A percentile compares a stretch with the other conserved stretches of the same genome.
Conservation (phyloP, 1,140 invertebrate genomes). For the Scaptomyza hsui region DNA sequence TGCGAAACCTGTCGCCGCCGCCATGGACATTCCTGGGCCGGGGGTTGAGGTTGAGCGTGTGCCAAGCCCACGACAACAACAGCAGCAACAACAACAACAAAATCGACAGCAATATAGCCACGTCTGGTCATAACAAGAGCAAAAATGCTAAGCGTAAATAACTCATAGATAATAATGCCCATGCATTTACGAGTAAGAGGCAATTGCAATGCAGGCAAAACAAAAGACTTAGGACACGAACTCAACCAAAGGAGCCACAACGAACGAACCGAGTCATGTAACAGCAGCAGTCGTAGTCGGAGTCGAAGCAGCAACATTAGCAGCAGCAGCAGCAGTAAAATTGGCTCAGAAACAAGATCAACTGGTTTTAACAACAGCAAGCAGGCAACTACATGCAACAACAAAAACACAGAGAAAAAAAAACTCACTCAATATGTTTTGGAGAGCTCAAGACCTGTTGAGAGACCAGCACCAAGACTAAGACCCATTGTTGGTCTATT, state of each 20-base stretch:
- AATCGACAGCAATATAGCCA: conserved; percentile 13
- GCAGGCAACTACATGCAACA: conserved; percentile 6
- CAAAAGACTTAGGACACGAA: conserved; percentile 81
- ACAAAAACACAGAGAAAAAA: conserved; percentile 19
- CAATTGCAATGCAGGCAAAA: conserved; percentile 65
- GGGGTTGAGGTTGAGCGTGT: conserved; percentile 63
- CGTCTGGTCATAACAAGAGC: conserved; percentile 69
- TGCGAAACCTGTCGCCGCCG: conserved; percentile 16
- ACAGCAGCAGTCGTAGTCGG: conserved; percentile 21
- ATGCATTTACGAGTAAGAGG: conserved; percentile 54
- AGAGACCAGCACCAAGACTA: conserved; percentile 25
- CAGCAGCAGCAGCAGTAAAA: conserved; percentile 39
- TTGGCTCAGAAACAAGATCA: conserved; percentile 74
- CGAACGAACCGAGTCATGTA: conserved; percentile 54
- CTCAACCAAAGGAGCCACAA: conserved; percentile 61
- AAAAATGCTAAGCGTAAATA: conserved; percentile 74
- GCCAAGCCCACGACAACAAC: conserved; percentile 69
- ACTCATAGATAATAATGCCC: conserved; percentile 78
- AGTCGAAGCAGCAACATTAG: not conserved
- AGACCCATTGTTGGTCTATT: conserved; percentile 67
- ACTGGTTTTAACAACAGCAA: conserved; percentile 60
- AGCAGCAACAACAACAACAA: conserved; percentile 3
- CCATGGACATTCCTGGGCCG: conserved; percentile 42
- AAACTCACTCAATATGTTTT: conserved; percentile 63
- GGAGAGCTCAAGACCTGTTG: conserved; percentile 58